Base-by-base conservation (phyloP, 2,113 vertebrate genomes). In the Tupaia chinensis region DNA sequence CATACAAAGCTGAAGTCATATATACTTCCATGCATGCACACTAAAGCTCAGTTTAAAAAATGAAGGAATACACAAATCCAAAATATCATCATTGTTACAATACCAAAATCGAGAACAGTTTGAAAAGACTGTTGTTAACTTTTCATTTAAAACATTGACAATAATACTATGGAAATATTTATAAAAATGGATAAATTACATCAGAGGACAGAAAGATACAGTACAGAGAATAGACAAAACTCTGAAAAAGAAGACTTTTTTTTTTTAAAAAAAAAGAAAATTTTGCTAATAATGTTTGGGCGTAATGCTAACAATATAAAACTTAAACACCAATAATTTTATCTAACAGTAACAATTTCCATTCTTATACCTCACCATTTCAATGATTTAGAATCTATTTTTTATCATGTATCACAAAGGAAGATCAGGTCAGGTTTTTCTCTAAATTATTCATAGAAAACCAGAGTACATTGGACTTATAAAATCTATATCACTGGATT, bases 231-330 rank as follows among this genome's bases (percentile, higher is more conserved):
- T n/a, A n/a, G n/a, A n/a, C n/a, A n/a, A n/a, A n/a, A n/a, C n/a
- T n/a, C n/a, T n/a, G n/a, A n/a, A n/a, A n/a, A n/a, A n/a, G n/a
- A n/a, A n/a, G n/a, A n/a, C n/a, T n/a, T n/a, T 9, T 56, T 29
- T 58, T 70, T 29, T 69, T 58, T 79, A n/a, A 73, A 92, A 79
- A 83, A 34, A 73, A 92, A 79, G 92, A 83, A n/a, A n/a, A n/a
- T n/a, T 63, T 32, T 78, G 6, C 61, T 91, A 85, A 84, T 10
- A 90, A 80, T 0, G 6, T 53, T 58, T 29, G 29, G 13, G 69
- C 72, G 54, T 61, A 34, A 86, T 8, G 12, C 5, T 34, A 90
- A 94, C 15, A 83, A 72, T 34, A 58, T 12, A 88, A 78, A 94
- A 92, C 6, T 44, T 87, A 20, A 87, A 79, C 15, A 58, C 2